Percentiles rank a stretch among this genome's conserved stretches.
Evolutionary conservation across 2,113 vertebrate species (phyloP).

Genomic region (Rhineura floridana): DNA sequence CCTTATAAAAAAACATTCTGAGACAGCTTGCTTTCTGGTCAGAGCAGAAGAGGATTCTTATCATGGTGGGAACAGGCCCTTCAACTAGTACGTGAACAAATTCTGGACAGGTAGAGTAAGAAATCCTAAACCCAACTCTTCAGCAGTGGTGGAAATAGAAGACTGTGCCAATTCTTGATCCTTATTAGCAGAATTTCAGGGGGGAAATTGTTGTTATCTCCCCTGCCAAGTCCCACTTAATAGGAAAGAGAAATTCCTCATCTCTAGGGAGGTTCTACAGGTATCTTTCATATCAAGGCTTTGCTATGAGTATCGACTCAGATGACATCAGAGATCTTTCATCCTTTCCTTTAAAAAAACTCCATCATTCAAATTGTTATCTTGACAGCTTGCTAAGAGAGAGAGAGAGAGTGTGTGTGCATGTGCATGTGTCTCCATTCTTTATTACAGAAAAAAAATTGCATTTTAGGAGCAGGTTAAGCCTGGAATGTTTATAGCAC

Average conservation of each 20-base stretch:
- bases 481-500: not conserved
- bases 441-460: fast-evolving
- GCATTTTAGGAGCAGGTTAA: not conserved
- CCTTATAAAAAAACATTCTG: not conserved
- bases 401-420: not conserved
- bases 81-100: not conserved
- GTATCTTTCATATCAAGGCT: not conserved
- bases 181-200: not conserved
- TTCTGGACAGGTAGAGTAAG: not conserved
- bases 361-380: not conserved
- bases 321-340: not conserved
- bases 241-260: not conserved
- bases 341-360: not conserved
- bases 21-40: not conserved
- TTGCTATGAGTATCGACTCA: not conserved
- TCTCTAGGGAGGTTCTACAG: not conserved
- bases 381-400: not conserved
- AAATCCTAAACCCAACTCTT: not conserved
- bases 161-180: not conserved
- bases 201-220: not conserved
- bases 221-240: not conserved
- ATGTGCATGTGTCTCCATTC: not conserved
- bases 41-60: not conserved
- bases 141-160: not conserved
- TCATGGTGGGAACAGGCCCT: no score